Evolutionary conservation across 2,888 invertebrate species (phyloP), one percentile per base, ranked within the genome.

Genomic region (Orgyia antiqua): DNA sequence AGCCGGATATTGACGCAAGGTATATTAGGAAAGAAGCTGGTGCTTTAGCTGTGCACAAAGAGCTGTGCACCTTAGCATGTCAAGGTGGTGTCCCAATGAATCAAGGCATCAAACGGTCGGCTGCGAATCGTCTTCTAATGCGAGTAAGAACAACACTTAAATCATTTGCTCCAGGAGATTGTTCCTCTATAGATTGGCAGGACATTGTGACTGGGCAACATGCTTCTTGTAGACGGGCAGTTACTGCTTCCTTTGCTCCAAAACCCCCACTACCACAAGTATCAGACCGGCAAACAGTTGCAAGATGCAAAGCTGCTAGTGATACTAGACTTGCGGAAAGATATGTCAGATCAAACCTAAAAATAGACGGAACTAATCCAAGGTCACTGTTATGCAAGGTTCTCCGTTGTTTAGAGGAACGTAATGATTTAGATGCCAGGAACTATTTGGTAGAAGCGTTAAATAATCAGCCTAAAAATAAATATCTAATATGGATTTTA

Each of bases 31-130:
- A 63, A 45, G 80, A 80, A 51, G 62, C 62, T 27, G 82, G 78
- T 4, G 84, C 86, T 24, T 58, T 83, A 25, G 67, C 71, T 10
- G 75, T 84, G n/a, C 86, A 86, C 38, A 71, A 68, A 37, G 86
- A 84, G 54, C 44, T 86, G 24, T 69, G 74, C 42, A 46, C 45
- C 6, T 57, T 84, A 31, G 62, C 80, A 25, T 73, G 72, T 39
- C 66, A 58, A 42, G 73, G 73, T 9, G 44, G 58, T 15, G 56
- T 77, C 5, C 66, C 71, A 20, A 80, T 78, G 74, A 75, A 70
- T 38, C 78, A 82, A 57, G 68, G 75, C 29, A 79, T 80, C 20
- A 86, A 78, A 44, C 65, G 75, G 28, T 79, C 80, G 10, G 83
- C 83, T 13, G 83, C 83, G 12, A 83, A 79, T 54, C 68, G 68